Evolutionary conservation across 2,113 vertebrate species (phyloP).

Genomic region (Ceuthmochares aereus): DNA sequence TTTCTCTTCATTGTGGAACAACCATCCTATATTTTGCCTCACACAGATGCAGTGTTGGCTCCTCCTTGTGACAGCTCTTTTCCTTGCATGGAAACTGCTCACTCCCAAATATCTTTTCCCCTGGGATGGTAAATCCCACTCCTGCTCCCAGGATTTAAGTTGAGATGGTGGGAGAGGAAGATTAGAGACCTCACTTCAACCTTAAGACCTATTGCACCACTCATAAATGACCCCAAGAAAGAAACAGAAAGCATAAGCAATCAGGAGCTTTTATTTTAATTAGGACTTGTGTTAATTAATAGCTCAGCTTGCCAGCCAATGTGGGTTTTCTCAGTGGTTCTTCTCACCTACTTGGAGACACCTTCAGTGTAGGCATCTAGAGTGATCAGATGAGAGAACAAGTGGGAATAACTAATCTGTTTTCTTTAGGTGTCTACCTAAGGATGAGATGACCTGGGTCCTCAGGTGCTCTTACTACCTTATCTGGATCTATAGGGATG

Average conservation of each 20-base stretch:
- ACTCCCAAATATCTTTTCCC: background rate
- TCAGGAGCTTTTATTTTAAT: background rate
- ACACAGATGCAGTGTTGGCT: background rate
- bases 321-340: background rate
- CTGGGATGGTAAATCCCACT: background rate
- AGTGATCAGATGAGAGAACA: background rate
- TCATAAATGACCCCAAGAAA: background rate
- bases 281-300: background rate
- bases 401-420: background rate
- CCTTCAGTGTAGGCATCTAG: background rate
- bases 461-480: background rate
- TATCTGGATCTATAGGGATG: background rate
- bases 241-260: background rate
- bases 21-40: background rate
- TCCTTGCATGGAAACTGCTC: background rate
- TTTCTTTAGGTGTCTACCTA: background rate
- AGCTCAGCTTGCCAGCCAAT: background rate
- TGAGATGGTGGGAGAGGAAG: background rate
- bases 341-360: background rate
- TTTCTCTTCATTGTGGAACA: background rate
- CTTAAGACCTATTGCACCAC: background rate
- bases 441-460: background rate
- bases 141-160: background rate
- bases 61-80: background rate
- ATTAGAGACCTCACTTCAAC: background rate